phyloP scores from a whole-genome alignment of 2,113 vertebrate species.

The Hucho hucho region DNA sequence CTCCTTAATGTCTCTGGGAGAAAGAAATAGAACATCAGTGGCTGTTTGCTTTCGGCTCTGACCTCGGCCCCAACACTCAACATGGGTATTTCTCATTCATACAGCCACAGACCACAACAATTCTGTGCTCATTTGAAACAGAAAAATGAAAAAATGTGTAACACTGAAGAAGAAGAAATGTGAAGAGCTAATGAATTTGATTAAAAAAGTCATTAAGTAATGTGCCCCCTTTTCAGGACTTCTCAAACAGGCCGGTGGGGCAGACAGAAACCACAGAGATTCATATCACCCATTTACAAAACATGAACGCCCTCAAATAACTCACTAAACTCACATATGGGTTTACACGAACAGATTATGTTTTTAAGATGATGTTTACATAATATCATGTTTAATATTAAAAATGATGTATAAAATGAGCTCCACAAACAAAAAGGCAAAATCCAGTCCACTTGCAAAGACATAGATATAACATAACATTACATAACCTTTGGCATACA shows the following conservation, averaged over 20 bases:
- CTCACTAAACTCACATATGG: background rate
- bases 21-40: background rate
- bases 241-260: background rate
- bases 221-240: background rate
- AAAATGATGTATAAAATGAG: background rate
- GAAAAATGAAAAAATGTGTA: background rate
- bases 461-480: background rate
- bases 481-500: background rate
- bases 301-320: slow-evolving; percentile 1
- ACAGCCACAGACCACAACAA: background rate
- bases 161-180: background rate
- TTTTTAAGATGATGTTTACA: slow-evolving; percentile 11
- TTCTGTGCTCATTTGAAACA: no score
- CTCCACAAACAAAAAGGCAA: background rate
- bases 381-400: background rate
- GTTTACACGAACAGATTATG: slow-evolving; percentile 9
- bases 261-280: background rate
- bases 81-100: background rate
- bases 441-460: background rate
- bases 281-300: slow-evolving; percentile 5
- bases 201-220: background rate
- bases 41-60: background rate
- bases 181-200: background rate
- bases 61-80: background rate
- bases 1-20: background rate